Evolutionary conservation across 1,140 invertebrate genomes (phyloP).

Genomic region (Drosophila mojavensis): DNA sequence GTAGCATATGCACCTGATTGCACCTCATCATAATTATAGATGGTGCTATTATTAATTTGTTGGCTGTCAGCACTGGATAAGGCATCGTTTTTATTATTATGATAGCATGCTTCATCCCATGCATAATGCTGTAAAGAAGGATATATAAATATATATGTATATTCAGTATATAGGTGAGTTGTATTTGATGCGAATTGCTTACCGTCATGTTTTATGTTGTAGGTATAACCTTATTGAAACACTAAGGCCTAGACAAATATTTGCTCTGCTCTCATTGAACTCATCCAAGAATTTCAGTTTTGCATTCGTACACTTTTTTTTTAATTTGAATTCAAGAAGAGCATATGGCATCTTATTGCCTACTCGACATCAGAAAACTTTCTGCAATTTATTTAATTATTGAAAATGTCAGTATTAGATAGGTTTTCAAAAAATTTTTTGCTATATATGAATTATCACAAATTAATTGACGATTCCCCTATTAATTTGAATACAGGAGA

Average conservation of each 20-base stretch:
- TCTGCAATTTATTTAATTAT: slow-evolving; percentile 1
- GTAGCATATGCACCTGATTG: background rate
- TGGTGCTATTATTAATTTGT: slow-evolving; percentile 86
- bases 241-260: slow-evolving; percentile 13
- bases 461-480: no score
- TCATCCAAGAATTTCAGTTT: slow-evolving; percentile 1
- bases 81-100: slow-evolving; percentile 89
- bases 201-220: slow-evolving; percentile 69
- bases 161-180: background rate
- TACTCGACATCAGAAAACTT: slow-evolving; percentile 17
- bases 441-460: no score
- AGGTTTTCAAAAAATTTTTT: no score
- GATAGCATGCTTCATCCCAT: slow-evolving; percentile 83
- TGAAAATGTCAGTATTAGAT: no score
- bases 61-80: slow-evolving; percentile 96
- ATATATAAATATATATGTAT: background rate
- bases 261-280: slow-evolving; percentile 21
- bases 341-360: slow-evolving; percentile 27
- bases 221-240: slow-evolving; percentile 10
- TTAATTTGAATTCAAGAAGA: slow-evolving; percentile 1
- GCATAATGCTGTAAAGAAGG: slow-evolving; percentile 76
- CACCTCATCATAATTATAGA: slow-evolving; percentile 65
- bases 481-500: no score
- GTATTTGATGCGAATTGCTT: background rate
- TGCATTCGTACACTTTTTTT: background rate